Base-by-base conservation (phyloP, 1,140 invertebrate genomes). In the Belonocnema kinseyi region DNA sequence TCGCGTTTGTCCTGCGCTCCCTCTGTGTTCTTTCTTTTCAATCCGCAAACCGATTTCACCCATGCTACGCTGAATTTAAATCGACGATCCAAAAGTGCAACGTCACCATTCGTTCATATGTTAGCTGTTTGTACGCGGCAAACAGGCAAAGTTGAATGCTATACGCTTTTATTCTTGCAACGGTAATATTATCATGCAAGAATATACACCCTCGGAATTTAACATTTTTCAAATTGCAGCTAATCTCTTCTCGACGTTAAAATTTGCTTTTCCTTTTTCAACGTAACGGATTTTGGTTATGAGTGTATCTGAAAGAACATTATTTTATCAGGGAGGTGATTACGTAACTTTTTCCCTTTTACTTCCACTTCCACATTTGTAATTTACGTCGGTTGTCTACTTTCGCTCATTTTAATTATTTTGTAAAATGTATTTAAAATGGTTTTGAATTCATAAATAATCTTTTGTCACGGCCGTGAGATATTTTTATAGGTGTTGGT, bases 21-120 rank as follows among this genome's bases (percentile, higher is more conserved):
- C 82, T 77, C 71, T 71, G 56, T 70, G 14, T 76, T 58, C 66
- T 50, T 78, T 86, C 84, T 82, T 85, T 84, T 86, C 85, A 88
- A 88, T 87, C 83, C 74, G 75, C 81, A 83, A 83, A 83, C 81
- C 85, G 82, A 86, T 85, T 86, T 85, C 80, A 83, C 80, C 78
- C 83, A 77, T 79, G 78, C 79, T 85, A 83, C 82, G 83, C 80
- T 89, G 87, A 89, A 91, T 90, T 90, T 88, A 88, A 89, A 90
- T 89, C 86, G 83, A 88, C 83, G 84, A 71, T 73, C 81, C 81
- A 87, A 90, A 91, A 90, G 80, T 90, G 89, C 88, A 72, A 80
- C 91, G 88, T 91, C 90, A 91, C 86, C 82, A 87, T 80, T 78
- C 86, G 87, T 83, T 91, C 90, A 91, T 91, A 91, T 91, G 90